Base-by-base conservation (phyloP, 2,113 vertebrate genomes). In the Maccullochella peelii region DNA sequence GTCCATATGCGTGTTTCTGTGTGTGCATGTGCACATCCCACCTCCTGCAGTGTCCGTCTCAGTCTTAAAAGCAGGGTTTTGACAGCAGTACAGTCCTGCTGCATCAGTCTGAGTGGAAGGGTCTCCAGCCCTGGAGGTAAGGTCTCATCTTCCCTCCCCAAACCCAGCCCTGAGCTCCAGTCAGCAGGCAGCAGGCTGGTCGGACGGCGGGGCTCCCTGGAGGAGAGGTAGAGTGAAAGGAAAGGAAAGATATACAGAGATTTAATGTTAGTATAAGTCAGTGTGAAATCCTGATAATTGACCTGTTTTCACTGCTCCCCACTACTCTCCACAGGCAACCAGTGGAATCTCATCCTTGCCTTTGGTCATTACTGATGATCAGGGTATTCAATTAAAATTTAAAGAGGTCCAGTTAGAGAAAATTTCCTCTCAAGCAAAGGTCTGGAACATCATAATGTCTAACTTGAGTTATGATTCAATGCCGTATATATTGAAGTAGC, bases 21-120 rank as follows among this genome's bases (percentile, higher is more conserved):
- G 61, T 76, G 71, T 77, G 67, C 30, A 21, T 79, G 80, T 52
- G 73, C 5, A 30, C 61, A 47, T 79, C 89, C 52, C 82, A 99
- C 98, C 97, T 99, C 98, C 94, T 99, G 98, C 75, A 99, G 96
- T 79, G 97, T 96, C 84, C 97, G 96, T 88, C 97, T 97, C 94
- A 99, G 96, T 91, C 98, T 97, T 82, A 99, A 94, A 69, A 99
- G 95, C 74, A 99, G 89, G 0, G 97, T 98, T 95, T 99, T 99
- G 7, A 99, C 97, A 36, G 97, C 96, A 0, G 97, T 99, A 84
- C 98, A 99, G 89, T 99, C 98, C 82, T 99, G 98, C 82, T 98
- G 94, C 98, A 99, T 99, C 92, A 98, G 14, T 88, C 98, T 95
- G 84, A 98, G 97, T 0, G 98, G 97, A 85, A 99, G 91, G 25